phyloP scores from a whole-genome alignment of 2,797 vertebrate species.

The Adelosebastes latens region DNA sequence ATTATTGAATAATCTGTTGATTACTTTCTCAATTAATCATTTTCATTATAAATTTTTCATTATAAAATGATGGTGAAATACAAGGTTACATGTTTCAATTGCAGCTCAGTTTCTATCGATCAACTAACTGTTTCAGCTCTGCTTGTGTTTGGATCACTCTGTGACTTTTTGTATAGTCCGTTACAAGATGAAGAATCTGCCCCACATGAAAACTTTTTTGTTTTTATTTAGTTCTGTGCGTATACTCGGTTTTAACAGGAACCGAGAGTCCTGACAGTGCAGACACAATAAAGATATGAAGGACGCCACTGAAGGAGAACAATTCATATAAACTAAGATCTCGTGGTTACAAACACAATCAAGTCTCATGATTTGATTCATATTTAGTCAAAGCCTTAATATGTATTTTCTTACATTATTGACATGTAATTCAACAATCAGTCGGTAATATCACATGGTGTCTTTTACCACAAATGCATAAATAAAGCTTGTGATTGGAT shows the following conservation, averaged over 20 bases:
- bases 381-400: background rate
- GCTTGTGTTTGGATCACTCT: background rate
- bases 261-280: background rate
- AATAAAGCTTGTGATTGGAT: background rate
- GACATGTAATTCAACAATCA: background rate
- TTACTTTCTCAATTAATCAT: background rate
- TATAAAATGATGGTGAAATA: background rate
- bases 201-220: background rate
- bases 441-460: background rate
- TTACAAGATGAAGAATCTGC: background rate
- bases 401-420: background rate
- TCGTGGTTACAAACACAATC: background rate
- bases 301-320: background rate
- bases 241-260: background rate
- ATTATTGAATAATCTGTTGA: background rate
- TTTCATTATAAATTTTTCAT: rapidly evolving
- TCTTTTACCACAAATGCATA: background rate
- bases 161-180: background rate
- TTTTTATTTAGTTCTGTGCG: background rate
- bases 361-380: background rate
- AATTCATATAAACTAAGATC: background rate
- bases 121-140: background rate
- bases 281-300: background rate
- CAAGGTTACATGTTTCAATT: background rate
- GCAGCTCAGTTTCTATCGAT: background rate